Base-by-base conservation (phyloP, 2,113 vertebrate genomes). In the Oncorhynchus tshawytscha region DNA sequence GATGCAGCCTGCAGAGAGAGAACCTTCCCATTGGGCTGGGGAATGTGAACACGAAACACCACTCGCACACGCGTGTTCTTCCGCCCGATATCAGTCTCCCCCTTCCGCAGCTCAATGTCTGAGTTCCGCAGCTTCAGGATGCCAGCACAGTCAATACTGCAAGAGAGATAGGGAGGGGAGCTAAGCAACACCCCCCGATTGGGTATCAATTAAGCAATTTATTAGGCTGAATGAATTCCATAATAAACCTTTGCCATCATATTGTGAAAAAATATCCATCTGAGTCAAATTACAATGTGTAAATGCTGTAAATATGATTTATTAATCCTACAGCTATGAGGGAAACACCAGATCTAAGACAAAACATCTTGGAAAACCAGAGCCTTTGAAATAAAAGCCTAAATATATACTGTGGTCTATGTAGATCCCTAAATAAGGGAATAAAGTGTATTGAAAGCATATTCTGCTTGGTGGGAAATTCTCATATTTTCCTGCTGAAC, bases 101-200 rank as follows among this genome's bases (percentile, higher is more conserved):
- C 98, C 88, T 99, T 99, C 71, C 98, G 95, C 82, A 99, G 96
- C 91, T 99, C 98, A 72, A 99, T 99, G 91, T 99, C 98, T 2
- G 98, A 99, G 92, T 99, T 99, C 74, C 98, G 96, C 74, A 99
- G 94, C 85, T 99, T 99, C 79, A 99, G 92, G 92, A 99, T 99
- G 82, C 98, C 98, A 64, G 98, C 98, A 86, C 98, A 99, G 87
- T 99, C 98, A 27, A 99, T 99, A 85, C 98, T 99, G 91, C 70
- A 82, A 73, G 65, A 80, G 6, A 60, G 25, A n/a, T 16, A 11
- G 22, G 64, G 73, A 81, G 72, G 73, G 48, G 77, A 75, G 77
- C 49, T 18, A 71, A 25, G 25, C 22, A 71, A 71, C 39, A 69
- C 57, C 15, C 16, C 45, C 72, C 68, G 70, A 24, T 74, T 49